Evolutionary conservation across 2,888 invertebrate genomes (phyloP).

Genomic region (Lathronympha strigana): DNA sequence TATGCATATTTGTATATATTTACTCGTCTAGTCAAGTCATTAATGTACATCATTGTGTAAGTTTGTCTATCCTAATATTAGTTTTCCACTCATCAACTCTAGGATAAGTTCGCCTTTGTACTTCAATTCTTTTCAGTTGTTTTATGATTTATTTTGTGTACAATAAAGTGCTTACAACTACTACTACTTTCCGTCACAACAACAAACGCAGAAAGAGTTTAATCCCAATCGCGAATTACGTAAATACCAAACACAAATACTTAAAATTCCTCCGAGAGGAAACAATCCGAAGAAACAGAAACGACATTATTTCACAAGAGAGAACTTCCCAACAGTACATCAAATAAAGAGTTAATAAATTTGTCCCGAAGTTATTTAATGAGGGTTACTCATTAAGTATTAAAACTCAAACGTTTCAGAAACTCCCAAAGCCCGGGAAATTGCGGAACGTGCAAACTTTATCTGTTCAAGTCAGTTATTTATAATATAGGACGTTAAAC

Average conservation of each 20-base stretch:
- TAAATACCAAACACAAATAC: background rate
- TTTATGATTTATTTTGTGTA: too few species aligned
- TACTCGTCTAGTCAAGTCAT: too few species aligned
- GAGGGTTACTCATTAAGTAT: slow-evolving; percentile 59
- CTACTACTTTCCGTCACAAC: too few species aligned
- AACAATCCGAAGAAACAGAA: slow-evolving; percentile 31
- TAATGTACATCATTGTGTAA: too few species aligned
- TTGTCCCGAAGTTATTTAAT: slow-evolving; percentile 54
- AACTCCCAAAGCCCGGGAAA: slow-evolving; percentile 54
- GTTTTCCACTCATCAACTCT: too few species aligned
- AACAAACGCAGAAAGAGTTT: background rate
- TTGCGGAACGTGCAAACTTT: slow-evolving; percentile 48
- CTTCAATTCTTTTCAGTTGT: too few species aligned
- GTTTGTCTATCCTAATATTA: too few species aligned
- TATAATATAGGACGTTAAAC: slow-evolving; percentile 32
- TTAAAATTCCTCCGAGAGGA: slow-evolving; percentile 21
- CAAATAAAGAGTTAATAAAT: slow-evolving; percentile 53
- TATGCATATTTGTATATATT: too few species aligned
- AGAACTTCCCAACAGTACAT: slow-evolving; percentile 40
- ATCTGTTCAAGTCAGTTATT: slow-evolving; percentile 39
- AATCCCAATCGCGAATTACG: background rate
- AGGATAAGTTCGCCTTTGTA: too few species aligned
- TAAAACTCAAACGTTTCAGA: slow-evolving; percentile 56
- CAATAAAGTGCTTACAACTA: too few species aligned
- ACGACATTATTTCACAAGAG: slow-evolving; percentile 19